These are phyloP conservation scores for Conger conger DNA, from an alignment of 2,113 vertebrate genomes.

Conservation along the genomic window DNA sequence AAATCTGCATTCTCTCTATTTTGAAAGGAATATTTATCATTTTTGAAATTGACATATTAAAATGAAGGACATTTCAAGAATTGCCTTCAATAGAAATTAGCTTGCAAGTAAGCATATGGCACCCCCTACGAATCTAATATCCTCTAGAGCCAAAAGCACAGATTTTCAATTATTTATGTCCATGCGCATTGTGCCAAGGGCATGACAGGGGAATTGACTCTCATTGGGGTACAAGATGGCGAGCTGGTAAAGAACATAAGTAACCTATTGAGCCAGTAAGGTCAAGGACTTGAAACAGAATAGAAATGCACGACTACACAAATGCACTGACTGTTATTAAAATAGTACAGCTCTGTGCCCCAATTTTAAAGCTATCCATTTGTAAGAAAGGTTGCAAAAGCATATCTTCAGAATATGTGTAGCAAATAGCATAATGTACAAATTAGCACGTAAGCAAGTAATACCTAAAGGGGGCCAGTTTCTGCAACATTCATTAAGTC, in stretches of 20 bases:
- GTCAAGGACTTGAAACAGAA: not conserved
- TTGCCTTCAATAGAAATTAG: not conserved
- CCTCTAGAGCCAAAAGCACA: not conserved
- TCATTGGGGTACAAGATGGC: not conserved
- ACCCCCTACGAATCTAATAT: not conserved
- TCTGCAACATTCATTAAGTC: too few species aligned
- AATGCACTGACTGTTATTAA: not conserved
- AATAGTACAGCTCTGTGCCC: not conserved
- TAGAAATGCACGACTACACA: not conserved
- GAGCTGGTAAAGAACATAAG: not conserved
- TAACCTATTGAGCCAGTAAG: not conserved
- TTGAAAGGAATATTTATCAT: not conserved
- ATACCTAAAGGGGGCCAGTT: too few species aligned
- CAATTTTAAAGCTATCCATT: not conserved
- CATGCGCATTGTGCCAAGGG: not conserved
- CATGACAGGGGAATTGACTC: not conserved
- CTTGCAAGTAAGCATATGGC: not conserved
- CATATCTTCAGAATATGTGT: too few species aligned
- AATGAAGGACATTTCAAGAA: not conserved
- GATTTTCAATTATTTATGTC: conserved; percentile 9
- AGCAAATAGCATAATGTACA: too few species aligned
- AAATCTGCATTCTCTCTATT: not conserved
- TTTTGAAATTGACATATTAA: not conserved
- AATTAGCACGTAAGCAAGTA: too few species aligned
- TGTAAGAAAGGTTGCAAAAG: not conserved